A percentile compares a stretch with the other conserved stretches of the same genome.
Evolutionary conservation across 2,797 vertebrate genomes (phyloP).

Genomic region (Leptodactylus fallax): DNA sequence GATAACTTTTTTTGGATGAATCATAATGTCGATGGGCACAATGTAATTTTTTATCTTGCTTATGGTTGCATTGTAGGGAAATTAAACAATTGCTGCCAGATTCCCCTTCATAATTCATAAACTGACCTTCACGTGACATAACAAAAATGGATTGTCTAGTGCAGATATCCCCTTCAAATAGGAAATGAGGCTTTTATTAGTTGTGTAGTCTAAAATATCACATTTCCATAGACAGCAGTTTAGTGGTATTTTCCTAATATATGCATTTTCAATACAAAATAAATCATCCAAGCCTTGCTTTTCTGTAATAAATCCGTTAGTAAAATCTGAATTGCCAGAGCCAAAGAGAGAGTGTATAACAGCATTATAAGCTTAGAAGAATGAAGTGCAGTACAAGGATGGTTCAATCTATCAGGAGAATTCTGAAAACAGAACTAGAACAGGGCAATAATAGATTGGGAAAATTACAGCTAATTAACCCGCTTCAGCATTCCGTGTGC

Average conservation of each 20-base stretch:
- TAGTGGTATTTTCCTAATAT: not conserved
- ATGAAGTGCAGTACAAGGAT: slow-evolving; percentile 19
- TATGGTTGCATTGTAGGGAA: not conserved
- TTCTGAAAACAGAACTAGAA: slow-evolving; percentile 21
- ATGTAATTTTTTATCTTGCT: not conserved
- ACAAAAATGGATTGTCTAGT: not conserved
- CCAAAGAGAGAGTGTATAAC: not conserved
- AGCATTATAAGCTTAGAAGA: slow-evolving; percentile 2
- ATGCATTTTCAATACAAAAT: not conserved
- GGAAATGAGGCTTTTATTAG: not conserved
- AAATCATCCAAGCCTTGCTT: not conserved
- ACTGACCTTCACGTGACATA: not conserved
- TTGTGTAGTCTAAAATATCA: not conserved
- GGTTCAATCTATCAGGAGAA: slow-evolving; percentile 8
- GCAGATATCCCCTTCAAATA: not conserved
- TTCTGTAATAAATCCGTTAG: not conserved
- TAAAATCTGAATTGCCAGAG: not conserved
- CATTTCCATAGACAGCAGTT: not conserved
- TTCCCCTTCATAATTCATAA: not conserved
- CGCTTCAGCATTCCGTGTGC: slow-evolving; percentile 41
- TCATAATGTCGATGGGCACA: not conserved
- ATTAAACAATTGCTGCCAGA: not conserved
- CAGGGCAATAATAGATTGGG: slow-evolving; percentile 38
- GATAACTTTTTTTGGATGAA: no score
- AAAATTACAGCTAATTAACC: slow-evolving; percentile 51